phyloP scores from a whole-genome alignment of 2,888 invertebrate genomes.

The Caenorhabditis sulstoni region DNA sequence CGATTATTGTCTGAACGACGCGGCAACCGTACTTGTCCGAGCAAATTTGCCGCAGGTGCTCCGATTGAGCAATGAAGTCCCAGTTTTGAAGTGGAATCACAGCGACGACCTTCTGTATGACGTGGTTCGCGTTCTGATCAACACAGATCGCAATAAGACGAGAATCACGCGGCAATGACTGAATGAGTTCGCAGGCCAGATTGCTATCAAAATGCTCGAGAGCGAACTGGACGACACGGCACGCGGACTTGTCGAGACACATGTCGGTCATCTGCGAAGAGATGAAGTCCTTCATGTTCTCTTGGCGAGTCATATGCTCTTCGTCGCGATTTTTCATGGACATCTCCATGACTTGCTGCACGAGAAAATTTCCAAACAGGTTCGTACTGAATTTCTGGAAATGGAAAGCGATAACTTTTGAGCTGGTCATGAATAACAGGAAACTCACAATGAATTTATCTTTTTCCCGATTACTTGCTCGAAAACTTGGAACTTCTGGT shows the following conservation, averaged over 20 bases:
- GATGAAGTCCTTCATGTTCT: conserved; percentile 28
- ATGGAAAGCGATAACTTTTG: too few relatives aligned
- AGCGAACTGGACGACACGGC: conserved; percentile 75
- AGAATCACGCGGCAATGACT: conserved; percentile 35
- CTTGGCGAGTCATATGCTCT: conserved; percentile 16
- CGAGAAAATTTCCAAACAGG: conserved; percentile 71
- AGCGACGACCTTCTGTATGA: conserved; percentile 70
- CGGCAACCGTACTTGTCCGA: conserved; percentile 71
- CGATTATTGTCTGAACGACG: conserved; percentile 67
- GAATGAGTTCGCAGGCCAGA: conserved; percentile 24
- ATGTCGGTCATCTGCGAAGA: conserved; percentile 60
- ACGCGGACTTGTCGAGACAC: conserved; percentile 74
- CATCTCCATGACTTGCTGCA: conserved; percentile 66
- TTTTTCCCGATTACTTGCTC: conserved; percentile 35
- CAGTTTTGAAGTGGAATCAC: conserved; percentile 43
- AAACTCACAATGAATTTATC: conserved; percentile 39
- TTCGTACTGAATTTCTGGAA: conserved; percentile 58
- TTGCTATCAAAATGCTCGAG: conserved; percentile 56
- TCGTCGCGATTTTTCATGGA: conserved; percentile 39
- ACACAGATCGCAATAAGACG: conserved; percentile 66
- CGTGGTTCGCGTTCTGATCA: conserved; percentile 77
- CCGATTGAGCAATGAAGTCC: conserved; percentile 40
- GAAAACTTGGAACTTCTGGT: conserved; percentile 26
- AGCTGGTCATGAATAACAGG: too few relatives aligned
- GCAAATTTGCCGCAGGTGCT: conserved; percentile 54